Percentiles rank a stretch among this genome's conserved stretches.
These are phyloP conservation scores for Unio delphinus DNA, from an alignment of 2,888 invertebrate species.

Conservation along the genomic window DNA sequence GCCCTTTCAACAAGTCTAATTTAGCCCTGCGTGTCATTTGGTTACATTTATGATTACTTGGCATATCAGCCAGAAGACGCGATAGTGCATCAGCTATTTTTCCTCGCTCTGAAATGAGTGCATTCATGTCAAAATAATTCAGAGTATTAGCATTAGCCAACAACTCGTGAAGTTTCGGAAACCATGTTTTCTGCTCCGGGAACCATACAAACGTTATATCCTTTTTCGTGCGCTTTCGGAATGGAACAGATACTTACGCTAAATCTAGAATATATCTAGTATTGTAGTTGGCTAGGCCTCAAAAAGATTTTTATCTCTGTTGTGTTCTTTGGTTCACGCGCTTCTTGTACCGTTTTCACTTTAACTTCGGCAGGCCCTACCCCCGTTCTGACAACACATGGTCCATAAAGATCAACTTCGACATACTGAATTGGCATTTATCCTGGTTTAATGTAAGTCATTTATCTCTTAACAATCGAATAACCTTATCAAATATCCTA, in stretches of 20 bases:
- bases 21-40: neutral
- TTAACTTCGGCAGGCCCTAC: constrained; percentile 11
- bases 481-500: neutral
- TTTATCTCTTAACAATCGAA: constrained; percentile 7
- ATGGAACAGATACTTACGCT: constrained; percentile 15
- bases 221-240: constrained; percentile 12
- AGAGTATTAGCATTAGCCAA: constrained; percentile 13
- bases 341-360: constrained; percentile 8
- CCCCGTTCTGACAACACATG: constrained; percentile 9
- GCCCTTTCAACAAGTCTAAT: constrained; percentile 9
- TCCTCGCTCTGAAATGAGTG: constrained; percentile 11
- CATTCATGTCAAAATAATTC: constrained; percentile 16
- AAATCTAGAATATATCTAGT: constrained; percentile 20
- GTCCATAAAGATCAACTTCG: constrained; percentile 13
- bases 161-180: constrained; percentile 13
- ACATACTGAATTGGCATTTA: constrained; percentile 19
- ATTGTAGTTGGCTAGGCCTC: neutral
- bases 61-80: constrained; percentile 8
- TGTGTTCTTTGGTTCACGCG: constrained; percentile 10
- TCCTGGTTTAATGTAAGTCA: constrained; percentile 13
- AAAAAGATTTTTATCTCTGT: constrained; percentile 6
- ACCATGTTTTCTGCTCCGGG: constrained; percentile 8
- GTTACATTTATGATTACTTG: neutral
- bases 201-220: constrained; percentile 16
- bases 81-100: constrained; percentile 32